phyloP scores from a whole-genome alignment of 2,113 vertebrate species.

The Gila orcuttii region DNA sequence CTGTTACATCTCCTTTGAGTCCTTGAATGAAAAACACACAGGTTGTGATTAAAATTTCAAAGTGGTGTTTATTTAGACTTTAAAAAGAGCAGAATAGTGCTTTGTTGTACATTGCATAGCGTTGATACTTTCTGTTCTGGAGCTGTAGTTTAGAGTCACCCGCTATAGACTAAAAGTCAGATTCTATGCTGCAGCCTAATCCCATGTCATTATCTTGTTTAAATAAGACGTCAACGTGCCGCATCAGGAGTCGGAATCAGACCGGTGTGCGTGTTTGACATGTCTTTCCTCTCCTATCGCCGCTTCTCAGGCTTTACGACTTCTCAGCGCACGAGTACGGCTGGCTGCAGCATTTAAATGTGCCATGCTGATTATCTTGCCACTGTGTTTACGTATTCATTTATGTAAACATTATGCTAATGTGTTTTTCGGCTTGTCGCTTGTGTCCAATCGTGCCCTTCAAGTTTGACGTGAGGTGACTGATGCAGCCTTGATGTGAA shows the following conservation, averaged over 20 bases:
- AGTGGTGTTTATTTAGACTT: constrained; percentile 19
- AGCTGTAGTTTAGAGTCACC: not conserved
- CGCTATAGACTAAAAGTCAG: constrained; percentile 48
- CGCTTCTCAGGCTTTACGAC: constrained; percentile 15
- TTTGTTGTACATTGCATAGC: constrained; percentile 31
- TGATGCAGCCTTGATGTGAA: constrained; percentile 76
- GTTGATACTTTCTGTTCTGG: constrained; percentile 1
- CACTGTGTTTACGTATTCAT: constrained; percentile 69
- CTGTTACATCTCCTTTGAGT: not conserved
- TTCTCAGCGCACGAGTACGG: not conserved
- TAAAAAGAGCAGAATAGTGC: constrained; percentile 26
- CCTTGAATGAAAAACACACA: constrained; percentile 4
- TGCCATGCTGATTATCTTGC: constrained; percentile 53
- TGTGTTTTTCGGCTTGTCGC: constrained; percentile 70
- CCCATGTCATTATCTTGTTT: constrained; percentile 55
- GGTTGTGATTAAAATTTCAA: constrained; percentile 36
- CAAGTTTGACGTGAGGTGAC: constrained; percentile 80
- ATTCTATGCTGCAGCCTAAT: constrained; percentile 41
- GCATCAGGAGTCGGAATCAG: constrained; percentile 32
- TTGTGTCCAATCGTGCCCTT: constrained; percentile 77
- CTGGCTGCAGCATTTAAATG: constrained; percentile 43
- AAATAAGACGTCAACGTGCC: constrained; percentile 50
- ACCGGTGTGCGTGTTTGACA: constrained; percentile 49
- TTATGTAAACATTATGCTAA: constrained; percentile 80
- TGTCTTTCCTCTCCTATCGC: constrained; percentile 48